These are phyloP conservation scores for Nysson spinosus DNA, from an alignment of 2,888 invertebrate genomes.

Conservation along the genomic window DNA sequence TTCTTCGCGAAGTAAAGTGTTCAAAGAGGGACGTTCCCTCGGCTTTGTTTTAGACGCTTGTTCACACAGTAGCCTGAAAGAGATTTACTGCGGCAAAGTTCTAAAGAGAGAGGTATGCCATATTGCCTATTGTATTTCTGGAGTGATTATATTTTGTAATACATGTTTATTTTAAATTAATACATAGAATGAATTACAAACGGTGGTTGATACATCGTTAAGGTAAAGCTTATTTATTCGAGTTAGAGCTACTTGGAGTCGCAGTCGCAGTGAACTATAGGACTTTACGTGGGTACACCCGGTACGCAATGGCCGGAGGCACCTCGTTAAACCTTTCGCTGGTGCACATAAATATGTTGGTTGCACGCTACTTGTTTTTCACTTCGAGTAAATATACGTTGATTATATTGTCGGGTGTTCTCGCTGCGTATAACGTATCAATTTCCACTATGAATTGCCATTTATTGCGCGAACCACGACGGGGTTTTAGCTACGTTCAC, in stretches of 20 bases:
- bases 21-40: too few species aligned
- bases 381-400: conserved; percentile 51
- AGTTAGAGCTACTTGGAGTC: conserved; percentile 1
- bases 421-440: conserved; percentile 51
- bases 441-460: too few species aligned
- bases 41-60: too few species aligned
- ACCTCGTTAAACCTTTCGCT: conserved; percentile 54
- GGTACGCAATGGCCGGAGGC: conserved; percentile 43
- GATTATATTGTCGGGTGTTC: conserved; percentile 49
- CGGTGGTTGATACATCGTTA: neutral
- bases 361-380: conserved; percentile 50
- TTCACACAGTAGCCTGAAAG: too few species aligned
- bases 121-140: too few species aligned
- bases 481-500: neutral
- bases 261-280: conserved; percentile 23
- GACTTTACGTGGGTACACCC: conserved; percentile 21
- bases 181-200: neutral
- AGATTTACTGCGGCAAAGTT: too few species aligned
- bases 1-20: conserved; percentile 4
- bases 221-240: conserved; percentile 17
- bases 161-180: neutral
- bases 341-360: conserved; percentile 51
- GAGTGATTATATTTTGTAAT: too few species aligned
- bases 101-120: too few species aligned
- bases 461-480: too few species aligned